phyloP scores from a whole-genome alignment of 2,797 vertebrate species.

The Aldrovandia affinis region DNA sequence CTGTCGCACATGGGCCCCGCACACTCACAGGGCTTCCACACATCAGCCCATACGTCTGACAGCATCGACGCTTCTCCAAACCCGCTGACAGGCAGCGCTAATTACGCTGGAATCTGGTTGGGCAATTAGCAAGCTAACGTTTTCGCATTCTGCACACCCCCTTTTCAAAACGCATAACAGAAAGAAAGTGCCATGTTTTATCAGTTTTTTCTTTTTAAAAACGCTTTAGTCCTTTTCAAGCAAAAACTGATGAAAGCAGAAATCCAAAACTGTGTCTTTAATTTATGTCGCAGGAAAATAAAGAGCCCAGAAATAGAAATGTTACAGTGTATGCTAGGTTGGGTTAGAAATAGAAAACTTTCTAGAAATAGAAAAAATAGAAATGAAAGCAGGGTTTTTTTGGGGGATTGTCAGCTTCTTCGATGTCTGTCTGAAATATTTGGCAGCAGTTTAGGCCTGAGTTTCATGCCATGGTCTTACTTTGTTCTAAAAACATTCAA shows the following conservation, averaged over 20 bases:
- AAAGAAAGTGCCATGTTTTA: no score
- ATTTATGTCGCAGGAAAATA: background rate
- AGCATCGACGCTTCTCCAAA: no score
- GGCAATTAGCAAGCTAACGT: no score
- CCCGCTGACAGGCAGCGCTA: background rate
- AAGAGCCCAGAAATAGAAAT: background rate
- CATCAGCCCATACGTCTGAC: background rate
- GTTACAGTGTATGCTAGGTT: no score
- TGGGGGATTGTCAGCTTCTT: background rate
- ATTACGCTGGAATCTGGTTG: no score
- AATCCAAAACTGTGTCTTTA: background rate
- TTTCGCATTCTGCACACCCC: no score
- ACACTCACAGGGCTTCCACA: background rate
- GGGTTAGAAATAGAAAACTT: no score
- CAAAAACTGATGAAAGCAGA: background rate
- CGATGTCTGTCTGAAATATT: background rate
- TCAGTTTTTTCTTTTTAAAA: no score
- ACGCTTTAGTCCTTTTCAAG: background rate
- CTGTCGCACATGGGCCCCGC: background rate
- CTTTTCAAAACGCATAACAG: no score
- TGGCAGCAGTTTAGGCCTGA: background rate
- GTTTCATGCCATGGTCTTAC: no score
- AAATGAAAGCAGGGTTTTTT: background rate
- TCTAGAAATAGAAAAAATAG: no score
- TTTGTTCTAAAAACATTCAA: background rate